Percentiles rank a stretch among this genome's conserved stretches.
phyloP scores from a whole-genome alignment of 2,113 vertebrate genomes.

The Phyllostomus discolor region DNA sequence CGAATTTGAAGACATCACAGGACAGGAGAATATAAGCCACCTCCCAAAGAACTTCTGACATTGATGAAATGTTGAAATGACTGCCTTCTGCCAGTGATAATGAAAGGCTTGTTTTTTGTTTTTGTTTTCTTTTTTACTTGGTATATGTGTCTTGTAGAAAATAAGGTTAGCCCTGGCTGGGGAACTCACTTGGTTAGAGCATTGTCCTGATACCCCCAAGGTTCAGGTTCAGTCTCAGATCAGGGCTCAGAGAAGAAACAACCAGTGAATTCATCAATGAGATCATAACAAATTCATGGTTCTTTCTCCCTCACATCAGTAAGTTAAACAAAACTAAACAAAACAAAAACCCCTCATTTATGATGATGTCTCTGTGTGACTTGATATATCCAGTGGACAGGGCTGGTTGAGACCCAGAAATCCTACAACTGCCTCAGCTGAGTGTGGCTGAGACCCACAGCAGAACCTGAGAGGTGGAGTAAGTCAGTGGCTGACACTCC shows the following conservation, averaged over 20 bases:
- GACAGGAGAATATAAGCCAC: neutral
- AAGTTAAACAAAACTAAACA: too few species aligned
- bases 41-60: neutral
- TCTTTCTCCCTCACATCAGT: too few species aligned
- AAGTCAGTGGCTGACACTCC: neutral
- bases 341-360: neutral
- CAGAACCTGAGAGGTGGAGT: neutral
- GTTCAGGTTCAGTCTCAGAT: too few species aligned
- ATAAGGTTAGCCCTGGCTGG: too few species aligned
- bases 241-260: too few species aligned
- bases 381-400: too few species aligned
- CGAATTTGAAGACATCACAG: fast-evolving
- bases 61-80: neutral
- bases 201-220: too few species aligned
- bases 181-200: too few species aligned
- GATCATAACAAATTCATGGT: too few species aligned
- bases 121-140: neutral
- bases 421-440: neutral
- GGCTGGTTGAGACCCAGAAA: neutral
- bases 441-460: neutral
- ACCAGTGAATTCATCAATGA: too few species aligned
- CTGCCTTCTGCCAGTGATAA: neutral
- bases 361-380: neutral
- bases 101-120: neutral
- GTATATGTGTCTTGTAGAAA: too few species aligned